Base-by-base conservation (phyloP, 2,113 vertebrate species). In the Dissostichus mawsoni region DNA sequence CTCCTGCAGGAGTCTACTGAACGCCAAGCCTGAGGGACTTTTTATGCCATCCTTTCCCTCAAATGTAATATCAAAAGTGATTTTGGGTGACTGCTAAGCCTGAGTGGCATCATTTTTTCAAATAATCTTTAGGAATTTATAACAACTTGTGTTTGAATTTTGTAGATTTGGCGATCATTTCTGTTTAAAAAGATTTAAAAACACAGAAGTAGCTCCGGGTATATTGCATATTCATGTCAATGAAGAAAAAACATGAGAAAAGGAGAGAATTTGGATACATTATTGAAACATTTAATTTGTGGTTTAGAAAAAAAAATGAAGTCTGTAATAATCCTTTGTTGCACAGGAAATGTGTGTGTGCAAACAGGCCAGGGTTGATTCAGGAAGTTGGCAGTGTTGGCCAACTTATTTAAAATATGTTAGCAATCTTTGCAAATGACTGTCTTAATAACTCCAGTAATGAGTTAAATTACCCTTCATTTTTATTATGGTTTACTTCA, bases 21-120 rank as follows among this genome's bases (percentile, higher is more conserved):
- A 51, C 23, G 44, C 73, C 55, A 75, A 70, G 83, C 88, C 90
- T 86, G 16, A 48, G 71, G 76, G 81, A 74, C 11, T 63, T 74
- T 74, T n/a, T 33, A 64, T 48, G 58, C 45, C 20, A 5, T 51
- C 76, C 10, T 80, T 25, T 47, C 59, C 69, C 61, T 74, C 53
- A 74, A 25, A 76, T 69, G 11, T 52, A 69, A 69, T 76, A 69
- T 36, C 59, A 56, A 76, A 62, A 58, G 45, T 69, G 56, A 67
- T 74, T 69, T 36, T 68, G 29, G 41, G 11, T 13, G 62, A 66
- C 67, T 41, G 57, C 66, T 65, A 25, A 66, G 71, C 11, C 51
- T 70, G 2, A 68, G 11, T 29, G 11, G 36, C 23, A 57, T 62
- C 57, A 33, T 18, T 53, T 14, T 36, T 4, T 10, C 20, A 56